Evolutionary conservation across 2,888 invertebrate genomes (phyloP).

Genomic region (Drepanosiphum platanoidis): DNA sequence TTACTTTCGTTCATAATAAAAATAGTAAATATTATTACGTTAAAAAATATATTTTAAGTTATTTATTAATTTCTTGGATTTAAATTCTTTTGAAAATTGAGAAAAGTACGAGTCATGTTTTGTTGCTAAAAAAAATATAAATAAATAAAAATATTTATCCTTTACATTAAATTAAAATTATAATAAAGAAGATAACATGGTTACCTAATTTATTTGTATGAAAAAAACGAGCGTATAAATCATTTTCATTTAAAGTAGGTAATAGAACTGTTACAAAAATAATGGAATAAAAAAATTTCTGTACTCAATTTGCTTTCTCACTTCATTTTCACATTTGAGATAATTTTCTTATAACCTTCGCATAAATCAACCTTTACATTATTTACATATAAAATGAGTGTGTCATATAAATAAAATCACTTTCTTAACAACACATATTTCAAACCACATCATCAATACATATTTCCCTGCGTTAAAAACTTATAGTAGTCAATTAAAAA

Average conservation of each 20-base stretch:
- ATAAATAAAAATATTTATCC: constrained; percentile 37
- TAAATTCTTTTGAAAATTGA: constrained; percentile 49
- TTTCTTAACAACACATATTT: constrained; percentile 27
- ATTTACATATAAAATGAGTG: constrained; percentile 43
- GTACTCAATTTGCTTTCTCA: constrained; percentile 17
- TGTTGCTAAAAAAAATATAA: constrained; percentile 41
- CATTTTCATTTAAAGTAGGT: constrained; percentile 4
- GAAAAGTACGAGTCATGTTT: constrained; percentile 22
- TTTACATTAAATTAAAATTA: constrained; percentile 19
- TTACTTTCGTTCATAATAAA: constrained; percentile 41
- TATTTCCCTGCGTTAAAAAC: constrained; percentile 23
- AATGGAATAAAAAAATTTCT: constrained; percentile 58
- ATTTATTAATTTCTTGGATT: constrained; percentile 35
- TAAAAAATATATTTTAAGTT: constrained; percentile 52
- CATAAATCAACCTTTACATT: constrained; percentile 31
- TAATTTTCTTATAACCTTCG: constrained; percentile 39
- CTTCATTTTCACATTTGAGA: constrained; percentile 28
- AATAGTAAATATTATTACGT: constrained; percentile 35
- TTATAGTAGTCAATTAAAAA: constrained; percentile 40
- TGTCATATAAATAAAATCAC: constrained; percentile 30
- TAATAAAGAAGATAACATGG: constrained; percentile 37
- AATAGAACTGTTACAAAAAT: constrained; percentile 52
- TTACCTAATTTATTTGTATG: constrained; percentile 22
- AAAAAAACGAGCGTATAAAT: constrained; percentile 21
- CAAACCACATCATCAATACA: constrained; percentile 6